phyloP scores from a whole-genome alignment of 2,888 invertebrate genomes.

The Stenodera caucasica region DNA sequence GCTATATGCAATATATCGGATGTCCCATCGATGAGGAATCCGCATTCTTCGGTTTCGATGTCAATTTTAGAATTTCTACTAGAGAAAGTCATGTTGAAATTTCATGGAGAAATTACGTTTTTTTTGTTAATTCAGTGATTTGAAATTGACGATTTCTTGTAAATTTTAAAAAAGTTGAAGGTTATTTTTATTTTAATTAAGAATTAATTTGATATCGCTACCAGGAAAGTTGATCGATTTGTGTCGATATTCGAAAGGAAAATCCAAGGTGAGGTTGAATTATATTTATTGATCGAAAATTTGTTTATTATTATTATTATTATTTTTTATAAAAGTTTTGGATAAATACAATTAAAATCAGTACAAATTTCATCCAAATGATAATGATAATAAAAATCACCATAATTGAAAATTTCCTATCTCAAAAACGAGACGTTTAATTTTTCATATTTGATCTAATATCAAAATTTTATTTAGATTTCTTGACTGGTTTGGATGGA shows the following conservation, averaged over 20 bases:
- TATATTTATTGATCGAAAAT: not conserved
- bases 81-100: not conserved
- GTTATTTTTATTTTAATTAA: not conserved
- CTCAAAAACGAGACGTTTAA: conserved; percentile 6
- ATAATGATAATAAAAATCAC: not conserved
- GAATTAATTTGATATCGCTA: not conserved
- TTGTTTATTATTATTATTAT: too few relatives aligned
- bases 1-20: too few relatives aligned
- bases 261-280: not conserved
- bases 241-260: not conserved
- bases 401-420: not conserved
- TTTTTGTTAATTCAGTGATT: not conserved
- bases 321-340: not conserved
- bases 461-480: conserved; percentile 18
- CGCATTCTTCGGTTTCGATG: too few relatives aligned
- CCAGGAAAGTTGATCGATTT: not conserved
- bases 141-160: not conserved
- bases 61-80: too few relatives aligned
- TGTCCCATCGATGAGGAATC: too few relatives aligned
- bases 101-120: too few relatives aligned
- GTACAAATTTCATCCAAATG: not conserved
- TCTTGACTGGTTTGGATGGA: conserved; percentile 54
- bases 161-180: not conserved
- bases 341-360: not conserved
- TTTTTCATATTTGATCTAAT: not conserved